Base-by-base conservation (phyloP, 2,888 invertebrate species). In the Cryptus armator region DNA sequence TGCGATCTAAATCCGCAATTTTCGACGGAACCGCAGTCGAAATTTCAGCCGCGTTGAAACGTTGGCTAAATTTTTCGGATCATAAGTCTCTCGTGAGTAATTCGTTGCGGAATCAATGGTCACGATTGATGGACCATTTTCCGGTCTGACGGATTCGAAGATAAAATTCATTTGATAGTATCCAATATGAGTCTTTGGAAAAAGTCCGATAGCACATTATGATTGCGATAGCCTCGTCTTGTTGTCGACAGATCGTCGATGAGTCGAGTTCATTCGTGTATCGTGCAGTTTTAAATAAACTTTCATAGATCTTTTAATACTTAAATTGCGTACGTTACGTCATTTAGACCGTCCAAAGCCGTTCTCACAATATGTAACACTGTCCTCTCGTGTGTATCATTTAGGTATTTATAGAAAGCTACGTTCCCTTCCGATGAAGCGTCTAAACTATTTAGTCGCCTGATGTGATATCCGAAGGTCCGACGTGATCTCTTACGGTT, bases 1-100 rank as follows among this genome's bases (percentile, higher is more conserved):
- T 51, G 70, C 82, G 48, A 64, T 82, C 83, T 80, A 77, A 87
- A 88, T 89, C 76, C 14, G 56, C 68, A 12, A 72, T 67, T 53
- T 71, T 29, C 16, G 29, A 16, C 51, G 29, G 51, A 44, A 46
- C 24, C 16, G 19, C 10, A 29, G 4, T 19, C 29, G 16, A n/a
- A 16, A 37, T 71, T 64, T 64, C 48, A 51, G 24, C 24, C n/a
- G n/a, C 16, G 14, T 16, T n/a, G 7, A 14, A 59, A 59, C 16
- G 5, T 14, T 16, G 46, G 56, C 14, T 4, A 46, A 32, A 71
- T 71, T 79, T 70, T 4, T 43, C 64, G 64, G 16, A 12, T 24
- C 56, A 37, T 56, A 74, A 67, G 14, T 53, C 56, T 44, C 53
- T 48, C 12, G n/a, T 10, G 16, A 32, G 37, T 29, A 4, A 46